Base-by-base conservation (phyloP, 2,888 invertebrate genomes). In the Tipula helvola region DNA sequence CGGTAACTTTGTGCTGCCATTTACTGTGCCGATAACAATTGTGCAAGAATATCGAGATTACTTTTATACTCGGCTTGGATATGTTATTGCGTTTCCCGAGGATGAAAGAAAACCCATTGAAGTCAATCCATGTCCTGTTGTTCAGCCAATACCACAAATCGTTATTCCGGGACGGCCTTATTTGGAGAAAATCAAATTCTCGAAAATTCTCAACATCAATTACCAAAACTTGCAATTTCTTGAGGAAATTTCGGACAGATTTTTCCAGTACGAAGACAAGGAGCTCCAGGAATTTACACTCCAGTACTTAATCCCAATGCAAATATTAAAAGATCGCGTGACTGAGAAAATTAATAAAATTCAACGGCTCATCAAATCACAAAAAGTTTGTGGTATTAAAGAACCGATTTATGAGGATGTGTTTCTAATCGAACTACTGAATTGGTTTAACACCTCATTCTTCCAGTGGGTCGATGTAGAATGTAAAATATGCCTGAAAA, bases 371-470 rank as follows among this genome's bases (percentile, higher is more conserved):
- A 92, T 94, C 5, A 93, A 94, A 88, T 87, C 89, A 88, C 91
- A 91, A 16, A 89, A 90, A 57, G 89, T 89, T 2, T 90, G 91
- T 87, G 91, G 91, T 0, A 39, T 39, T 16, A 8, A 36, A 4
- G 93, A 94, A 88, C 90, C 94, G 36, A 92, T 94, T 0, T 92
- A 94, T 87, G 94, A 95, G 88, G 96, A 97, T 90, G 93, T 96
- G 1, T 90, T 97, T 2, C 91, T 99, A 0, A 91, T 95, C 87
- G 97, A 97, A 90, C 91, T 99, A 57, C 91, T 98, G 83, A 92
- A 93, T 71, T 99, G 99, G 99, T 99, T 98, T 91, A 99, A 99
- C 91, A 92, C 94, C 44, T 94, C 95, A 87, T 99, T 98, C 92
- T 99, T 99, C 91, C 92, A 93, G 85, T 99, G 99, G 99, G 94